Evolutionary conservation across 1,140 invertebrate species (phyloP), one percentile per base, ranked within the genome.

Genomic region (Cotesia typhae): DNA sequence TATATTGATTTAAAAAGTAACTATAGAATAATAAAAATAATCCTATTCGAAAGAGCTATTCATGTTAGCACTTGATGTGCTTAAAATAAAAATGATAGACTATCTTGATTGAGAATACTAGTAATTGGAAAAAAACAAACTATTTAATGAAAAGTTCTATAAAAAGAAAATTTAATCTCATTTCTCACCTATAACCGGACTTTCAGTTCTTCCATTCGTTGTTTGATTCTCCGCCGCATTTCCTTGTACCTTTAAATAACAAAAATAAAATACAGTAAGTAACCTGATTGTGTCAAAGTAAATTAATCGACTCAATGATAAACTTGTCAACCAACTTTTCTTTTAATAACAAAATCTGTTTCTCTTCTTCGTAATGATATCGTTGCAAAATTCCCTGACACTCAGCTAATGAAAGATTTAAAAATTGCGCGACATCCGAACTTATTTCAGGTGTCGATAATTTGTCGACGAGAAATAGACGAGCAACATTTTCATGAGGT

Each of bases 401-500:
- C 78, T 95, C 94, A 51, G 91, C 90, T 74, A 93, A 81, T 66
- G 93, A 93, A 57, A 96, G 86, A 85, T 95, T 94, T 60, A 96
- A 87, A 87, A 94, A 94, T 82, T 95, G 94, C 74, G 94, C 94
- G 68, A 96, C 93, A 85, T 94, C 92, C 74, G 88, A 89, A 78
- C 91, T 93, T 67, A 94, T 92, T 87, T 94, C 92, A 70, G 90
- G 89, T 37, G 92, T 92, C 60, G 88, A 90, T 35, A 91, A 87
- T 75, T 91, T 89, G 82, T 96, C 94, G 82, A 95, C 93, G 67
- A 96, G 85, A 84, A 94, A 95, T 41, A 96, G 84, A 80, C 92
- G 92, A 14, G 92, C 91, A 17, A 94, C 91, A 82, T 94, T 94
- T 84, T 96, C 94, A 80, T 95, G 92, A 12, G 94, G 94, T 38